Conservation (phyloP, 2,113 vertebrate genomes). For the Stegastes partitus region DNA sequence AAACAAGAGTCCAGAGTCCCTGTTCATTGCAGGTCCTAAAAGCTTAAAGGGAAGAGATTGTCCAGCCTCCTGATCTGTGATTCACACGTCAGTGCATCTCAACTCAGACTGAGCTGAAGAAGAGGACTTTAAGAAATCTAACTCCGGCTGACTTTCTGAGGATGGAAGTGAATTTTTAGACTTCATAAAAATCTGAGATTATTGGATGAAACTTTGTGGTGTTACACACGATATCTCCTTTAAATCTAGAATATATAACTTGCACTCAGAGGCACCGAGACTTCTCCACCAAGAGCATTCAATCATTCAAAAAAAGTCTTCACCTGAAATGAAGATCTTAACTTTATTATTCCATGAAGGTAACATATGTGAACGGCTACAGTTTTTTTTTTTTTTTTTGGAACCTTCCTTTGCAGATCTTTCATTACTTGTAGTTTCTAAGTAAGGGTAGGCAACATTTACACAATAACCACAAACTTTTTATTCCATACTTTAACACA, state of each 20-base stretch:
- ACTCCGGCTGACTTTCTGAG: neutral
- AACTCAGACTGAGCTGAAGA: constrained; percentile 6
- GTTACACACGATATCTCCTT: neutral
- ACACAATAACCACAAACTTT: neutral
- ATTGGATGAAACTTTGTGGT: neutral
- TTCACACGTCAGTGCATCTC: constrained; percentile 51
- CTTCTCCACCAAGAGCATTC: neutral
- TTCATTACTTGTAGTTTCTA: neutral
- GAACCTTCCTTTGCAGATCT: too few species aligned
- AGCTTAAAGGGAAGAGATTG: constrained; percentile 14
- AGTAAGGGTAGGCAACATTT: neutral
- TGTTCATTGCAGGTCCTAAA: constrained; percentile 31
- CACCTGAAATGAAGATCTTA: neutral
- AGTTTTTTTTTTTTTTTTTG: too few species aligned
- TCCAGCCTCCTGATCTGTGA: constrained; percentile 40
- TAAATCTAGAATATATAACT: neutral
- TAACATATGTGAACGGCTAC: neutral
- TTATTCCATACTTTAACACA: constrained; percentile 10
- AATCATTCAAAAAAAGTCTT: neutral
- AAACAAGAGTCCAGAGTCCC: constrained; percentile 61
- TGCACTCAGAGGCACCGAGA: neutral
- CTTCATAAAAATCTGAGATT: neutral
- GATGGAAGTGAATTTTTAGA: neutral
- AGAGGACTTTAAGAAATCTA: neutral
- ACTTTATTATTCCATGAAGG: neutral